Evolutionary conservation across 2,113 vertebrate species (phyloP), one percentile per base, ranked within the genome.

Genomic region (Halcyon senegalensis): DNA sequence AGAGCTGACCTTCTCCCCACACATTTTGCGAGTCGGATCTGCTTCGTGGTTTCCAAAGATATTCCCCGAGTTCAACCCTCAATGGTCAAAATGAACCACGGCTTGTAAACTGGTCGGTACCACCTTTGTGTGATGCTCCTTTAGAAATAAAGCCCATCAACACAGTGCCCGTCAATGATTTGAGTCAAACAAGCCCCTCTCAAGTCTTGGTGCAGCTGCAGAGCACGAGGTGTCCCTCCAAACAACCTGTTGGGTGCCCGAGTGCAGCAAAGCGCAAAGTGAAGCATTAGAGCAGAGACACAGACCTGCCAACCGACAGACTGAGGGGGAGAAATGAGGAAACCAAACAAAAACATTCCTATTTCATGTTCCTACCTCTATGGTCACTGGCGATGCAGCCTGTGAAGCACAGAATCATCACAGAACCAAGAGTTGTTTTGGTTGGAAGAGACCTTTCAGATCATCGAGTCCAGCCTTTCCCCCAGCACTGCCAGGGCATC

Each of bases 111-210:
- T 3, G 33, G 64, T 30, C 35, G 15, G 35, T 16, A 23, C 41
- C 1, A 0, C 39, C 30, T 24, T 39, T 16, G 20, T 23, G 60
- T 3, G 73, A 17, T 33, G 43, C 46, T 7, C n/a, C 2, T 35
- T 5, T 41, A 11, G 31, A 83, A 82, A 37, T 1, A 5, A 46
- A 74, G 10, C 11, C 13, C 12, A 83, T 59, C 63, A 6, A 44
- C 5, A 13, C 8, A 0, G 1, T 0, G 3, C 1, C 27, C 8
- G 13, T 2, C 4, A 1, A 37, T 6, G 44, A 20, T 1, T 5
- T 15, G 27, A 50, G 78, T 51, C 51, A 23, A 69, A 78, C 1
- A 2, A 15, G 46, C 2, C 60, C 66, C 13, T 15, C 39, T 55
- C 53, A 23, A 33, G 53, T 21, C 25, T 33, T 8, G 4, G 39